Base-by-base conservation (phyloP, 1,140 invertebrate genomes). In the Camponotus pennsylvanicus region DNA sequence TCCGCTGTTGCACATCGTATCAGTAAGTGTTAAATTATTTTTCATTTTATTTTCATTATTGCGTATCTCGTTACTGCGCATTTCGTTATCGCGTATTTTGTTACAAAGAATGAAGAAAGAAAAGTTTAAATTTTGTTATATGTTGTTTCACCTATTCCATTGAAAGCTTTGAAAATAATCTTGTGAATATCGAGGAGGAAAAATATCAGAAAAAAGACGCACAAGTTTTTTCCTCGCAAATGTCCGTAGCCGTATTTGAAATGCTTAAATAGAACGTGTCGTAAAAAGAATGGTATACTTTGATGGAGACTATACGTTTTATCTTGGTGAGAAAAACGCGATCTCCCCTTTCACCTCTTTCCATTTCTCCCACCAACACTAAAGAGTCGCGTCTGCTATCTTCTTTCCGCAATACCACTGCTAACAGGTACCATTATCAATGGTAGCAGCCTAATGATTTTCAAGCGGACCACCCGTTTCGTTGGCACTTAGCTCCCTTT, bases 381-480 rank as follows among this genome's bases (percentile, higher is more conserved):
- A 86, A 91, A 93, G 87, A 91, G 88, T 92, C 87, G 90, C 86
- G 87, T 77, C 77, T 80, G 75, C 88, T 88, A 88, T 90, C 82
- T 90, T 90, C 64, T 73, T 89, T 91, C 87, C 87, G 89, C 85
- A 83, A 85, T 85, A 67, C 80, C 71, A 34, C 49, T 77, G 78
- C 77, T 88, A 88, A 86, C 86, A 73, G 78, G 42, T 13, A 85
- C 91, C 76, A 91, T 93, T 93, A 93, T 93, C 93, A 93, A 90
- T 90, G 85, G 64, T 27, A 76, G 73, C 37, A 59, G 87, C 87
- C 87, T 93, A 92, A 93, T 93, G 90, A 93, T 93, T 93, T 93
- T 93, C 88, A 92, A 93, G 91, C 90, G 75, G 88, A 92, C 88
- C 85, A 80, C 87, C 85, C 88, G 34, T 71, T 91, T 86, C 57